Conservation (phyloP, 2,797 vertebrate genomes). For the Cryptoblepharus egeriae region DNA sequence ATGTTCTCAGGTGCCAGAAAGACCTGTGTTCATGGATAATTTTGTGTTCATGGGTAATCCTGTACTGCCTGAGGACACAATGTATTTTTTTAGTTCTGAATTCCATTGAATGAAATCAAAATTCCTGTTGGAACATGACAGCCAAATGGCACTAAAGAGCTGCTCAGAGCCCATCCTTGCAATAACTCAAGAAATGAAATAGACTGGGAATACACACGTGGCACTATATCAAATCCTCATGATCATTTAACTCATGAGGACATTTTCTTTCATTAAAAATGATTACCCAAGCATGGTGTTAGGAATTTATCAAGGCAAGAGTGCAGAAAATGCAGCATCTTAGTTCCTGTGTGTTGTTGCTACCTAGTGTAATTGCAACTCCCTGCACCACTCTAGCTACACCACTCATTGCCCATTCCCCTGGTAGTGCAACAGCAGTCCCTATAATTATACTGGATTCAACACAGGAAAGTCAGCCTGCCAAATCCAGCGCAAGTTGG, state of each 20-base stretch:
- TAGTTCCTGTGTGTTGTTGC: conserved; percentile 6
- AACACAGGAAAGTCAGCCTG: no score
- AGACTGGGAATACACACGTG: conserved; percentile 52
- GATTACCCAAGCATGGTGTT: conserved; percentile 31
- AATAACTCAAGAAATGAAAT: conserved; percentile 40
- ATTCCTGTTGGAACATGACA: conserved; percentile 1
- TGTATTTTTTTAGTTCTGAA: neutral
- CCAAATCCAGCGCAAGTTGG: no score
- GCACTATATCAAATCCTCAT: conserved; percentile 37
- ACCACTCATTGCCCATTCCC: no score
- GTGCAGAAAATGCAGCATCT: conserved; percentile 32
- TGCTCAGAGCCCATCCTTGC: conserved; percentile 23
- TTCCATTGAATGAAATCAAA: conserved; percentile 18
- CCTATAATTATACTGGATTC: no score
- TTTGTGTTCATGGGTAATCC: no score
- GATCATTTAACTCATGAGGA: conserved; percentile 38
- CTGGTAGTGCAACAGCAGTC: no score
- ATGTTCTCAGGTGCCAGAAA: no score
- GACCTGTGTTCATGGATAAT: no score
- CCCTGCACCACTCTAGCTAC: conserved; percentile 25
- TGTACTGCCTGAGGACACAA: no score
- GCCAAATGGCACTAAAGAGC: conserved; percentile 20
- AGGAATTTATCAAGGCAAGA: conserved; percentile 44
- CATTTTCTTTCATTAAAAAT: conserved; percentile 59
- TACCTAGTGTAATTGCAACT: no score